A percentile compares a stretch with the other conserved stretches of the same genome.
phyloP scores from a whole-genome alignment of 2,797 vertebrate species.

The Delichon dasypus region DNA sequence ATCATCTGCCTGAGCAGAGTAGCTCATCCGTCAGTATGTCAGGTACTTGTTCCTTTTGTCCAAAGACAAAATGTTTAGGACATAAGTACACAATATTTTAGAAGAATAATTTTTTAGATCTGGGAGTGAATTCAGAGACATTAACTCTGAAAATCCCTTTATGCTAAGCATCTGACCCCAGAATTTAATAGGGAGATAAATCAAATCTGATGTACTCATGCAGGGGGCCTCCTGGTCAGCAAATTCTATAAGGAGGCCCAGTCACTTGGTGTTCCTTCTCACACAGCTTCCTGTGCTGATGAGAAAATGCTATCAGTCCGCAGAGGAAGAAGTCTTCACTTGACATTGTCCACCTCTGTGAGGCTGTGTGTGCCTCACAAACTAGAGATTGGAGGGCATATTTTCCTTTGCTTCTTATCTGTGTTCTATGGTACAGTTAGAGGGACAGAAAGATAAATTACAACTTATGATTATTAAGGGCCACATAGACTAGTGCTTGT shows the following conservation, averaged over 20 bases:
- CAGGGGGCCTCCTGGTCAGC: background rate
- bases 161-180: background rate
- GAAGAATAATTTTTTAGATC: background rate
- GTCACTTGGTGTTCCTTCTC: fast-evolving
- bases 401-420: background rate
- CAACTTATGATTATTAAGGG: background rate
- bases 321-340: background rate
- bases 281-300: background rate
- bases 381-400: background rate
- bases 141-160: background rate
- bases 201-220: background rate
- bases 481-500: background rate
- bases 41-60: background rate
- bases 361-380: background rate
- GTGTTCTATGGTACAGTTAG: background rate
- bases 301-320: background rate
- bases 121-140: background rate
- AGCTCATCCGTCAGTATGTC: background rate
- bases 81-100: background rate
- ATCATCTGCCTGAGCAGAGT: background rate
- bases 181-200: background rate
- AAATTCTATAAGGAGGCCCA: background rate
- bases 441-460: background rate
- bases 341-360: fast-evolving
- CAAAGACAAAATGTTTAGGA: background rate